Evolutionary conservation across 2,888 invertebrate genomes (phyloP), one percentile per base, ranked within the genome.

Genomic region (Dusona sp.): DNA sequence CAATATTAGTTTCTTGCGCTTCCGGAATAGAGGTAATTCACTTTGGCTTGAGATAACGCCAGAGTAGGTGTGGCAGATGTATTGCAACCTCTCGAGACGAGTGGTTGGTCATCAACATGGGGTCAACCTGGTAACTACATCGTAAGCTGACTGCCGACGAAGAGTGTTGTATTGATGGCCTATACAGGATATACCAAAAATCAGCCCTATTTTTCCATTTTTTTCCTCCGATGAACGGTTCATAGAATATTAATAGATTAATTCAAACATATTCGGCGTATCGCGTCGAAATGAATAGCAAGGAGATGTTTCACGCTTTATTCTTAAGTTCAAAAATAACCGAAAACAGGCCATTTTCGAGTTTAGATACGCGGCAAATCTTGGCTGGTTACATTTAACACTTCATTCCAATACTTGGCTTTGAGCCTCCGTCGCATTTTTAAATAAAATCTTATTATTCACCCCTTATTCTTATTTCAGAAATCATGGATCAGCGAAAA

Each of bases 51-150:
- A 65, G 67, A 73, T 57, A 67, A 48, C 11, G 25, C 42, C 73
- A 54, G 51, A 13, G 38, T 36, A 48, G 54, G 73, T 33, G 13
- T 54, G 36, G 33, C 16, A 16, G 19, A 57, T 48, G 78, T 57
- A 78, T 85, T 82, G 88, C 79, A 83, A 75, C 85, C 90, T 90
- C 90, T 90, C 88, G 91, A 91, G 91, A 90, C 90, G 89, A 93
- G 92, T 91, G 90, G 91, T 85, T 33, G 79, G 90, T 86, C 90
- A 91, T 91, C 91, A 90, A 92, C 91, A 91, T 88, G 89, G 91
- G 92, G 91, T 92, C 91, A 90, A 91, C 90, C 92, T 90, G 91
- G 92, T 93, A 92, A 92, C 91, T 91, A 90, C 91, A 89, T 90
- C 90, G 91, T 92, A 93, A 93, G 91, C 92, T 89, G 89, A 90